Conservation (phyloP, 1,140 invertebrate species). For the Drosophila equinoxialis region DNA sequence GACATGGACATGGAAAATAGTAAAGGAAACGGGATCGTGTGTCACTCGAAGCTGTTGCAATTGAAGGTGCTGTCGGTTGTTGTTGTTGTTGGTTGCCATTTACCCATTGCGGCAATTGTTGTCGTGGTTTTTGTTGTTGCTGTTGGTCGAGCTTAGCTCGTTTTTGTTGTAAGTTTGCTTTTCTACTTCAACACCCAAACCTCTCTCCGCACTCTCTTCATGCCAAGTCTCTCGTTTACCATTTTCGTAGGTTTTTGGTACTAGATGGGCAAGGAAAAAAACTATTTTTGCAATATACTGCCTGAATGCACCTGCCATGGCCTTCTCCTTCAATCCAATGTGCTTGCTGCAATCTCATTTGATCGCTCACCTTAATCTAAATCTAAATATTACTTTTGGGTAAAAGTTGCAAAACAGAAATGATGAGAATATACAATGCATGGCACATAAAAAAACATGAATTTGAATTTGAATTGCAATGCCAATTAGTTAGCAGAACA, state of each 20-base stretch:
- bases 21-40: constrained; percentile 8
- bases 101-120: not conserved
- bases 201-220: not conserved
- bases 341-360: not conserved
- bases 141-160: not conserved
- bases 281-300: not conserved
- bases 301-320: too few species aligned
- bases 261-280: not conserved
- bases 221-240: not conserved
- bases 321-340: not conserved
- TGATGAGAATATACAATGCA: too few species aligned
- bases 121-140: not conserved
- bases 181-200: too few species aligned
- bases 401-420: not conserved
- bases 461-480: too few species aligned
- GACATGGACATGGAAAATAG: not conserved
- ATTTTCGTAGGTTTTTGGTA: not conserved
- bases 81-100: not conserved
- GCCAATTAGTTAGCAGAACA: too few species aligned
- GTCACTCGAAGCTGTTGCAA: constrained; percentile 21
- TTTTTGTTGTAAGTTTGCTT: not conserved
- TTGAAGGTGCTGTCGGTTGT: constrained; percentile 14
- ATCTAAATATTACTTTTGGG: not conserved
- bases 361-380: not conserved
- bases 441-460: too few species aligned